Evolutionary conservation across 2,888 invertebrate genomes (phyloP).

Genomic region (Nomada goodeniana): DNA sequence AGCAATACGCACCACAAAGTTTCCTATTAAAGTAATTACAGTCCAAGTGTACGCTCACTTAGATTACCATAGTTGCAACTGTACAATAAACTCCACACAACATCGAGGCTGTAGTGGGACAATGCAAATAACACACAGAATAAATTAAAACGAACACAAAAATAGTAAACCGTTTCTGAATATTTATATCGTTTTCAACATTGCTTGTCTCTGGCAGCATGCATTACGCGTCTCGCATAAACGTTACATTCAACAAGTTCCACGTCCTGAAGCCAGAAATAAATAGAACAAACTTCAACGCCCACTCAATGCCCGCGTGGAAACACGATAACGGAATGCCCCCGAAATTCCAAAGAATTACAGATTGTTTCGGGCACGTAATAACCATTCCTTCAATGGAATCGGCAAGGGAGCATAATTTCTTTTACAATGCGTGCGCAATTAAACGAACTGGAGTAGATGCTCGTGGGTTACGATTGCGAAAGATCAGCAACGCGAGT

Average conservation of each 20-base stretch:
- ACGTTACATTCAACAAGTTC: conserved; percentile 13
- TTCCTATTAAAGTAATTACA: no score
- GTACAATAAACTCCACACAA: not conserved
- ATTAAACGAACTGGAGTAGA: conserved; percentile 34
- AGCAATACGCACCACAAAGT: no score
- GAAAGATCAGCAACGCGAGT: conserved; percentile 47
- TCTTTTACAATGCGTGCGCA: not conserved
- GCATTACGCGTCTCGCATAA: not conserved
- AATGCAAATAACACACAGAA: not conserved
- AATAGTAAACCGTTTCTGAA: not conserved
- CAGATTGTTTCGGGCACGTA: not conserved
- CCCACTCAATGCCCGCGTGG: not conserved
- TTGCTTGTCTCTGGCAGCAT: conserved; percentile 18
- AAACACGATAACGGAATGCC: not conserved
- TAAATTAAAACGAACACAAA: not conserved
- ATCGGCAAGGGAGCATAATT: not conserved
- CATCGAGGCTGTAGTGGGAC: not conserved
- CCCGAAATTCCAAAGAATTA: not conserved
- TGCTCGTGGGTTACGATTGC: conserved; percentile 39
- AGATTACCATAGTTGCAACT: not conserved
- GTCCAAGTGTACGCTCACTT: no score
- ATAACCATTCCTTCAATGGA: not conserved
- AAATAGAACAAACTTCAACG: conserved; percentile 13
- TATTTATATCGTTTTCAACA: conserved; percentile 18
- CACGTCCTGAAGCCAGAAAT: conserved; percentile 29